Conservation (phyloP, 2,113 vertebrate genomes). For the Pogona vitticeps region DNA sequence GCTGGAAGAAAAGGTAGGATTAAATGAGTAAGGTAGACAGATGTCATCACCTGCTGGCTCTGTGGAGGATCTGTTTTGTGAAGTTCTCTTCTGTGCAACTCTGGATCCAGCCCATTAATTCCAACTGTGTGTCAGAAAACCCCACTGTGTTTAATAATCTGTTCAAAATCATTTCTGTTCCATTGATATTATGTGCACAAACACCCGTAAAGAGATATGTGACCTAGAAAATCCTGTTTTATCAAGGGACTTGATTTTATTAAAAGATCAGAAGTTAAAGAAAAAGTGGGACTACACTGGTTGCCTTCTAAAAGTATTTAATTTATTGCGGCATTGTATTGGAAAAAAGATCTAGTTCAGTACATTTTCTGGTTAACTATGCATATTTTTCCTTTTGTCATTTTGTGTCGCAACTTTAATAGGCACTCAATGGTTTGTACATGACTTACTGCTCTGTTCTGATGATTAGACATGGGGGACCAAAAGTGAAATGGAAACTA, state of each 20-base stretch:
- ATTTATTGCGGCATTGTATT: conserved; percentile 28
- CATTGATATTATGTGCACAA: background rate
- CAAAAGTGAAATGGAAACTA: conserved; percentile 36
- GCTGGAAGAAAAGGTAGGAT: too few relatives aligned
- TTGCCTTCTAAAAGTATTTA: conserved; percentile 20
- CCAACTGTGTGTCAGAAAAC: background rate
- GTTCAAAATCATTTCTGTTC: conserved; percentile 3
- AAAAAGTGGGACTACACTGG: background rate
- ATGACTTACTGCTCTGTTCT: conserved; percentile 25
- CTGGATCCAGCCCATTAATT: background rate
- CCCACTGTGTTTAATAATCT: conserved; percentile 40
- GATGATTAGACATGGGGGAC: conserved; percentile 15
- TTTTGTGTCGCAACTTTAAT: conserved; percentile 25
- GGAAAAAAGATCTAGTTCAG: conserved; percentile 5
- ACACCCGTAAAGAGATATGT: background rate
- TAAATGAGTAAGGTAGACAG: too few relatives aligned
- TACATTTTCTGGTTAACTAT: conserved; percentile 14
- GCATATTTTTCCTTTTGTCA: conserved; percentile 35
- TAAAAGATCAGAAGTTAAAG: background rate
- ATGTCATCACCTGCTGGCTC: too few relatives aligned
- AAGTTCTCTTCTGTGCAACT: background rate
- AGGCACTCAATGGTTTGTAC: conserved; percentile 33
- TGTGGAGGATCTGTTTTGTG: background rate
- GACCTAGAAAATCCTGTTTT: background rate
- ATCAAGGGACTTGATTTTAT: conserved; percentile 11